Evolutionary conservation across 2,888 invertebrate genomes (phyloP), one percentile per base, ranked within the genome.

Genomic region (Thysanoteuthis rhombus): DNA sequence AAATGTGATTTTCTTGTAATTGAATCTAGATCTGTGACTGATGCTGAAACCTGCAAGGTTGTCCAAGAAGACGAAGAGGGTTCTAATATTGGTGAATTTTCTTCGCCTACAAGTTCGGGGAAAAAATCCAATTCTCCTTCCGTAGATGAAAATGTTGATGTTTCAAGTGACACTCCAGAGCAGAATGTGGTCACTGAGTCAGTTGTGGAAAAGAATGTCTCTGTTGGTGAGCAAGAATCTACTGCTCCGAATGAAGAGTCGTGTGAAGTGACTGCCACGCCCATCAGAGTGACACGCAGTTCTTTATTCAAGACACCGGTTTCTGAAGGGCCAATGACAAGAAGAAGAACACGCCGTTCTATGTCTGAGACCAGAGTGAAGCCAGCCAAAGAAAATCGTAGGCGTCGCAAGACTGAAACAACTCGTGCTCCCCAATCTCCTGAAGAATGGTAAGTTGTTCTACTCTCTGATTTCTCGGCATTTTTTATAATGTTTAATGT

Each of bases 371-470:
- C 40, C 10, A 92, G 19, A n/a, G 45, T 45, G 6, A 42, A 42
- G 32, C 19, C 40, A n/a, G 19, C 6, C 42, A 92, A 2, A 32
- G 45, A 32, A 32, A 42, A 40, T 16, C 28, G n/a, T n/a, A 42
- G 16, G 6, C 32, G 94, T 93, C 19, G 93, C 93, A n/a, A 91
- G 93, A 28, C 95, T 93, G 75, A 95, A 94, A 90, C 94, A 94
- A 4, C 40, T 93, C 38, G 58, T 92, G 39, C 95, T 92, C 94
- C 95, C 4, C 95, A 94, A 93, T 95, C 95, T 94, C 96, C 96
- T 91, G 96, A 96, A 92, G 95, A 96, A 93, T 95, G 95, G 96
- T 96, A 94, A 93, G 94, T 92, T 36, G 25, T 28, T 40, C 10
- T 39, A 22, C 32, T 52, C 6, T 52, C 5, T 42, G 45, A 45